A percentile compares a stretch with the other conserved stretches of the same genome.
Conservation (phyloP, 2,797 vertebrate genomes). For the Australoheros facetus region DNA sequence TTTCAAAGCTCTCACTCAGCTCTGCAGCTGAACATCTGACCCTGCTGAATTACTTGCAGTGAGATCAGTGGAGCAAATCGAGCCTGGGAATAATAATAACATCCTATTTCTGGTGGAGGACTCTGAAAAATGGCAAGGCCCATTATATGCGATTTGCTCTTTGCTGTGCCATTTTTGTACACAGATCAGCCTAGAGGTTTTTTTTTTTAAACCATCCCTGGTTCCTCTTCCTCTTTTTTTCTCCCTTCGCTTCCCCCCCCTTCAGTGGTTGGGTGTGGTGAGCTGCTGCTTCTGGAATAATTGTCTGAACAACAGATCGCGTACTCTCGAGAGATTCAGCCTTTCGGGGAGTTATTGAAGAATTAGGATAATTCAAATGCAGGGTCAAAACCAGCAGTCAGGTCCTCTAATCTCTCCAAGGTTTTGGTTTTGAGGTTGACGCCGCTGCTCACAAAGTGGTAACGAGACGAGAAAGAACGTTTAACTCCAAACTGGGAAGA, state of each 20-base stretch:
- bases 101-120: slow-evolving; percentile 31
- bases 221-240: slow-evolving; percentile 5
- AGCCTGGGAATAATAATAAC: slow-evolving; percentile 40
- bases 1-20: slow-evolving; percentile 27
- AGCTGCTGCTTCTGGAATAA: slow-evolving; percentile 40
- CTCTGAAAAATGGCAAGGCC: slow-evolving; percentile 8
- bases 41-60: slow-evolving; percentile 33
- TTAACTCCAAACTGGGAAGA: background rate
- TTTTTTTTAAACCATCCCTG: background rate
- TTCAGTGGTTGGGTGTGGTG: slow-evolving; percentile 30
- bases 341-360: background rate
- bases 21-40: slow-evolving; percentile 19
- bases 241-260: background rate
- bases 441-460: background rate
- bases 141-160: slow-evolving; percentile 14
- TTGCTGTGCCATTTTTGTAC: slow-evolving; percentile 31
- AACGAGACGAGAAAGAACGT: background rate
- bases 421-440: background rate
- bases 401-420: background rate
- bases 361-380: slow-evolving; percentile 13
- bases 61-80: slow-evolving; percentile 23
- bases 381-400: background rate
- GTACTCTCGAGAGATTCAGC: background rate
- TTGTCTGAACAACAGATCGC: slow-evolving; percentile 15
- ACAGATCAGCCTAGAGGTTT: background rate